Evolutionary conservation across 2,888 invertebrate species (phyloP), one percentile per base, ranked within the genome.

Genomic region (Ophraella communa): DNA sequence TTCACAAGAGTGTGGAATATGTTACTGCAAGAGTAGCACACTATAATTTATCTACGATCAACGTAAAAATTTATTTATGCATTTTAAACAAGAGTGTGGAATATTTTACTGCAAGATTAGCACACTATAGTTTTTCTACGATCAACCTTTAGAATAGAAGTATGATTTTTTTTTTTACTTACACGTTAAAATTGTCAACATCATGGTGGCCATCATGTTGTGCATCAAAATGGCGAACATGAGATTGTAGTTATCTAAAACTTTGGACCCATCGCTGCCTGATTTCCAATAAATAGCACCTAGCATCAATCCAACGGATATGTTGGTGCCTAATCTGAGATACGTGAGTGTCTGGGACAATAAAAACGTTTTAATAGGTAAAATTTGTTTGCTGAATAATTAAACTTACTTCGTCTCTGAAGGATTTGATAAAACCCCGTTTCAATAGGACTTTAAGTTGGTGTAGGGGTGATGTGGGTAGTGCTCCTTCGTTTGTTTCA

Each of bases 141-240:
- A 42, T 11, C 1, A 5, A 24, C 44, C 49, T 11, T 8, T 27
- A 45, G 35, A 14, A 52, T n/a, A 39, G 24, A 17, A 7, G 27
- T 5, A 45, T 65, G 47, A 51, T 53, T 11, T 67, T 24, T 52
- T 23, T 11, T 49, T 3, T 4, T 65, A 86, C 91, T 87, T 83
- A 94, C 94, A 94, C 10, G 93, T 94, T 30, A 94, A 85, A 66
- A 94, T 91, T 0, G 93, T 94, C 18, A 94, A 84, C 94, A 94
- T 94, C 93, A 94, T 94, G 0, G 93, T 91, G 1, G 93, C 91
- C 91, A 94, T 93, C 86, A 93, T 95, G 75, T 95, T 92, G 81
- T 97, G 96, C 86, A 97, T 93, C 64, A 96, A 86, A 73, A 95
- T 93, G 30, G 95, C 92, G 82, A 97, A 97, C 8, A 96, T 84